These are phyloP conservation scores for Chouioia cunea DNA, from an alignment of 2,888 invertebrate species.

Conservation along the genomic window DNA sequence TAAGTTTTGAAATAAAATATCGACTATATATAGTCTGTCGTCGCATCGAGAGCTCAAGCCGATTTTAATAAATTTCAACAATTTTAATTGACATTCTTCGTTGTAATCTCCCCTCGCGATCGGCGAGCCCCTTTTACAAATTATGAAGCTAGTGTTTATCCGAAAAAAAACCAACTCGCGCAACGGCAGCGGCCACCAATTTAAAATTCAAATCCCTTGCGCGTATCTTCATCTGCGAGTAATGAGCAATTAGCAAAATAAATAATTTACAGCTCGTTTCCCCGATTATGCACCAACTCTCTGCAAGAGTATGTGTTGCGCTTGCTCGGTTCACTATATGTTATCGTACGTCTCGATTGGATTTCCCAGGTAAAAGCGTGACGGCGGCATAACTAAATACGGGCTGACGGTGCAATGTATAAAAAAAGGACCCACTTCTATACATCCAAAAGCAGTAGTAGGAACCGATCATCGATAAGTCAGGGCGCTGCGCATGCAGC, in stretches of 20 bases:
- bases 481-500: slow-evolving; percentile 6
- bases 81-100: too few species aligned
- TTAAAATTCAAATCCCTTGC: slow-evolving; percentile 32
- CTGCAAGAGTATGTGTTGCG: background rate
- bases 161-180: background rate
- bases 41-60: too few species aligned
- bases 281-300: background rate
- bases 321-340: background rate
- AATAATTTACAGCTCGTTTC: slow-evolving; percentile 30
- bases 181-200: background rate
- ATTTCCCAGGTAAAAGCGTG: slow-evolving; percentile 37
- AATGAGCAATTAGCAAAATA: slow-evolving; percentile 39
- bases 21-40: too few species aligned
- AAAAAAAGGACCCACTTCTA: slow-evolving; percentile 22
- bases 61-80: too few species aligned
- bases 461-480: slow-evolving; percentile 47
- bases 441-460: slow-evolving; percentile 12
- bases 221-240: slow-evolving; percentile 12
- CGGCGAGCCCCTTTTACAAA: slow-evolving; percentile 6
- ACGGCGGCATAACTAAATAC: slow-evolving; percentile 14
- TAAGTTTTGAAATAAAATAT: too few species aligned
- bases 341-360: slow-evolving; percentile 37
- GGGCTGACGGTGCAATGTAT: background rate
- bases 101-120: too few species aligned
- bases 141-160: slow-evolving; percentile 4